Evolutionary conservation across 1,140 invertebrate genomes (phyloP), one percentile per base, ranked within the genome.

Genomic region (Ceratoteleas bidentatus): DNA sequence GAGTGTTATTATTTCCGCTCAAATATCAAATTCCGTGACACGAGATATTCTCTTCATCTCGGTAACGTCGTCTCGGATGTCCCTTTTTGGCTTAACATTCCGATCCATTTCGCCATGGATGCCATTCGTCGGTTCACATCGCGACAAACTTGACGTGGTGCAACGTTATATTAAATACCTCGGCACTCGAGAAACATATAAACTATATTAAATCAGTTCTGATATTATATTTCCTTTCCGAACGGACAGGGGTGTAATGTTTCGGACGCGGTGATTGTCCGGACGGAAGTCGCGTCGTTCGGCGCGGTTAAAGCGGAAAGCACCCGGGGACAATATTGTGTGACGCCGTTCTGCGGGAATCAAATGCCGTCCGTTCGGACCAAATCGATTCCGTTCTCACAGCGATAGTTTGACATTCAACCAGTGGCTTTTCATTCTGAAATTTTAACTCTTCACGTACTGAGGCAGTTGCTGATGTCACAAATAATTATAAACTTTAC

Each of bases 1-100:
- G 68, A 72, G 74, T 75, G 70, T 85, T 81, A 85, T 88, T 87
- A 88, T 89, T 89, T 88, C 84, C 70, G 82, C 74, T 81, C 72
- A 86, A 88, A 88, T 88, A 85, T 85, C 54, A 66, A 53, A 85
- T 79, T 83, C 85, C 81, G 65, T 81, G 78, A 85, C 85, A 83
- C 74, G 80, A 60, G 84, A 86, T 83, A 85, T 84, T 84, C 82
- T 85, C 81, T 69, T 87, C 79, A 84, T 86, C 79, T 85, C 81
- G 69, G 72, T 69, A 61, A 77, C 65, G 56, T 83, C 86, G 77
- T 83, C 73, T 83, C 77, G 36, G 58, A 79, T 83, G 81, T 85
- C 85, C 84, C 81, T 83, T 76, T 85, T 84, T 75, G 77, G 77
- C 84, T 83, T 72, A 62, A 85, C 84, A 88, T 88, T 87, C 86